phyloP scores from a whole-genome alignment of 2,797 vertebrate species.

The Siniperca obscura region DNA sequence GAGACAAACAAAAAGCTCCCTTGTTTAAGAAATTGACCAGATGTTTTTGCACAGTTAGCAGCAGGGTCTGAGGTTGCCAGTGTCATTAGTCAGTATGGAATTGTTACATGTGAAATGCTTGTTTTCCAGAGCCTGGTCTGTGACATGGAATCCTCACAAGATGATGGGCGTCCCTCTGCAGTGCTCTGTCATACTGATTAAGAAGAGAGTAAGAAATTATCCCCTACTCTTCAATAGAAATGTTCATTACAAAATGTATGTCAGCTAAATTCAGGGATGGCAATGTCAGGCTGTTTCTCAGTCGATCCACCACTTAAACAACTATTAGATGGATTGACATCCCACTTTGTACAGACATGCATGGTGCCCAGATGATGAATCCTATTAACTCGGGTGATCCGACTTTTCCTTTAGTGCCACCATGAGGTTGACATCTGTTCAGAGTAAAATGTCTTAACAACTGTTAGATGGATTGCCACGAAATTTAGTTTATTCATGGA shows the following conservation, averaged over 20 bases:
- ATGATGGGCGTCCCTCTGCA: slow-evolving; percentile 84
- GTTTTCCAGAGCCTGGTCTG: slow-evolving; percentile 79
- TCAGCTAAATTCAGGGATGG: neutral
- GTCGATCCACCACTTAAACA: neutral
- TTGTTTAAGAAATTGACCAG: neutral
- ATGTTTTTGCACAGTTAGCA: neutral
- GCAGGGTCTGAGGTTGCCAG: neutral
- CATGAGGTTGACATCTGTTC: no score
- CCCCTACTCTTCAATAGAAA: neutral
- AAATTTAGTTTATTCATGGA: neutral
- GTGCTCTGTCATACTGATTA: slow-evolving; percentile 82
- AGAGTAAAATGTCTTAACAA: neutral
- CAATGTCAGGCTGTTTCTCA: neutral
- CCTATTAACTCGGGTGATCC: no score
- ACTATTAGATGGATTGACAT: neutral
- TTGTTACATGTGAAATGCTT: neutral
- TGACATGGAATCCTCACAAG: slow-evolving; percentile 89
- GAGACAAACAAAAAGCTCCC: neutral
- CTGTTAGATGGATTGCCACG: neutral
- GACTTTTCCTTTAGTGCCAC: no score
- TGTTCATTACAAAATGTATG: neutral
- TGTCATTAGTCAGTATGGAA: neutral
- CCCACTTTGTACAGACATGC: neutral
- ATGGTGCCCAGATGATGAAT: neutral
- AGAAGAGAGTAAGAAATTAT: slow-evolving; percentile 76